A percentile compares a stretch with the other conserved stretches of the same genome.
Conservation (phyloP, 2,113 vertebrate species). For the Corythornis vintsioides region DNA sequence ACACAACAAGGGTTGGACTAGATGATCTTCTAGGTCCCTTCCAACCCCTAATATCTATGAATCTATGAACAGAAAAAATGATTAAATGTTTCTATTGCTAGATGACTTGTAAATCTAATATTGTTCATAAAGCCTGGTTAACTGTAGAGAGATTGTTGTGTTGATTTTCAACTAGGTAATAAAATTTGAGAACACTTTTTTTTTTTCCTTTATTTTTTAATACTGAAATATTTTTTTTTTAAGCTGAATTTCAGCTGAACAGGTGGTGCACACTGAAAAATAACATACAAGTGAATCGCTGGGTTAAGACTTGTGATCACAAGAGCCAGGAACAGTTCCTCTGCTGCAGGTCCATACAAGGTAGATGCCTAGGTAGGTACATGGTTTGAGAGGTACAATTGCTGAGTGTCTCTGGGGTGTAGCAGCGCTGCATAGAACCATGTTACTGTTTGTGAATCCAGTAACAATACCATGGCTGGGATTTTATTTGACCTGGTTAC, state of each 20-base stretch:
- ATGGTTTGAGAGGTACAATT: background rate
- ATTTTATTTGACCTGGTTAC: background rate
- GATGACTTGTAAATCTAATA: background rate
- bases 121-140: background rate
- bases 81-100: background rate
- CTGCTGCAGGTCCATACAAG: background rate
- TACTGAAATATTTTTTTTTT: background rate
- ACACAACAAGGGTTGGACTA: background rate
- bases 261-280: conserved; percentile 10
- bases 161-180: background rate
- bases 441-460: background rate
- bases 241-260: background rate
- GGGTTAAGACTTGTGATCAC: background rate
- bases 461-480: background rate
- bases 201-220: background rate
- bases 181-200: background rate
- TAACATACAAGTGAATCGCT: background rate
- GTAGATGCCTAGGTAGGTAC: background rate
- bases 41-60: no score
- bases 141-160: background rate
- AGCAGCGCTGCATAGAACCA: background rate
- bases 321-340: background rate
- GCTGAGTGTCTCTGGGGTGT: background rate
- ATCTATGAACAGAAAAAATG: background rate
- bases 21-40: no score